phyloP scores from a whole-genome alignment of 2,888 invertebrate species.

The Selenia dentaria region DNA sequence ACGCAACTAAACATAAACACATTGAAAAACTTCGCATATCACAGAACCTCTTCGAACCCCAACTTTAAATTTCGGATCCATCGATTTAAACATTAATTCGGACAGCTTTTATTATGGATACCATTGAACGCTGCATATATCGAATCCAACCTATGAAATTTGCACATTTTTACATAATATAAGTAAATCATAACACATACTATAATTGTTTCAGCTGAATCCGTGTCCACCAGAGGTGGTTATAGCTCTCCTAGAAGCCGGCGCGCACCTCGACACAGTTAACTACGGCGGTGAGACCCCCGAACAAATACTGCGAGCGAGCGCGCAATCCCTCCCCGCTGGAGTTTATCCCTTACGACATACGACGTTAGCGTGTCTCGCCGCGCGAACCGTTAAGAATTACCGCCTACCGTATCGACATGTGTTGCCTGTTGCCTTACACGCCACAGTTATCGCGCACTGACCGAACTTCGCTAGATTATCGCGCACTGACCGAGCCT shows the following conservation, averaged over 20 bases:
- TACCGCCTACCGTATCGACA: conserved; percentile 87
- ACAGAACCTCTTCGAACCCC: no score
- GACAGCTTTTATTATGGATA: no score
- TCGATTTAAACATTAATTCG: no score
- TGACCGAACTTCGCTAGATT: no score
- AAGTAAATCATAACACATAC: no score
- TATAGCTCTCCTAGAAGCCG: conserved; percentile 89
- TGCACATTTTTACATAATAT: no score
- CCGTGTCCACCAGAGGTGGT: conserved; percentile 90
- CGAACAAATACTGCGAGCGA: conserved; percentile 85
- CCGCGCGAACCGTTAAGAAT: conserved; percentile 91
- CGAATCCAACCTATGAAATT: no score
- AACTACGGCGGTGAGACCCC: conserved; percentile 92
- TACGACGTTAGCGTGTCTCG: conserved; percentile 93
- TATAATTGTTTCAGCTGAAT: conserved; percentile 64
- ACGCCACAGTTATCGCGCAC: conserved; percentile 75
- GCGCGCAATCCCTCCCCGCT: conserved; percentile 85
- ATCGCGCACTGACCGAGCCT: neutral
- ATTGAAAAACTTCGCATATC: no score
- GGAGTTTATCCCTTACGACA: conserved; percentile 91
- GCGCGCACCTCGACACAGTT: conserved; percentile 93
- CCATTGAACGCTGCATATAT: no score
- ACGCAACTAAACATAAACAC: no score
- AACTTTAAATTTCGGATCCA: no score
- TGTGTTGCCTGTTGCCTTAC: conserved; percentile 80